These are phyloP conservation scores for Coregonus sp. DNA, from an alignment of 2,797 vertebrate species.

Conservation along the genomic window DNA sequence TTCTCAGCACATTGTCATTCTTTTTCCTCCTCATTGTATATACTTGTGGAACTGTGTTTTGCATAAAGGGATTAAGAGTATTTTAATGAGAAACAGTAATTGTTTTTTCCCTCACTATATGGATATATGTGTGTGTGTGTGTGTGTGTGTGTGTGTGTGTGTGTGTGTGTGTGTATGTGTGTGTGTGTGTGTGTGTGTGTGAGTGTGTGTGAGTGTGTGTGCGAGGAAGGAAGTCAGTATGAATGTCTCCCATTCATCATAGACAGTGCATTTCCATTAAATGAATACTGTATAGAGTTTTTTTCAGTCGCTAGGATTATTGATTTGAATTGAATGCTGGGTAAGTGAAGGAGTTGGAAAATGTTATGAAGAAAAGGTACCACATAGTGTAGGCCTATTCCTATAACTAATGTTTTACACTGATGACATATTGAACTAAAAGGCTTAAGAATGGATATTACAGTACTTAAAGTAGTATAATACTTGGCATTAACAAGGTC, in stretches of 20 bases:
- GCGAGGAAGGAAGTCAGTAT: constrained; percentile 36
- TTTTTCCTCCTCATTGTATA: constrained; percentile 90
- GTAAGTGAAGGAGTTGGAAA: not conserved
- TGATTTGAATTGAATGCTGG: not conserved
- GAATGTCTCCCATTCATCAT: constrained; percentile 57
- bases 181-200: not conserved
- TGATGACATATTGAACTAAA: not conserved
- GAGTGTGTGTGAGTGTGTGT: no score
- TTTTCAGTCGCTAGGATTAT: not conserved
- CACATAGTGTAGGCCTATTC: not conserved
- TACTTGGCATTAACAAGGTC: not conserved
- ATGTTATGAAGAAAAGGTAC: not conserved
- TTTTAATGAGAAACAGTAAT: constrained; percentile 99
- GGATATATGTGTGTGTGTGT: constrained; percentile 54
- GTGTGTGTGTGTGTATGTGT: constrained; percentile 9
- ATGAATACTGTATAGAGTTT: constrained; percentile 57
- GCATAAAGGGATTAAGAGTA: constrained; percentile 99
- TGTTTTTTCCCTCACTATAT: constrained; percentile 76
- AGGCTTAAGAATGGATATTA: not conserved
- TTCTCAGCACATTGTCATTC: constrained; percentile 88
- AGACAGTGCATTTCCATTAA: constrained; percentile 47
- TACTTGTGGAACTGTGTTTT: constrained; percentile 99
- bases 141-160: not conserved
- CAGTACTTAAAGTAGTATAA: not conserved
- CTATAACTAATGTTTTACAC: not conserved